Percentiles rank a stretch among this genome's conserved stretches.
Conservation (phyloP, 2,797 vertebrate species). For the Pelochelys cantorii region DNA sequence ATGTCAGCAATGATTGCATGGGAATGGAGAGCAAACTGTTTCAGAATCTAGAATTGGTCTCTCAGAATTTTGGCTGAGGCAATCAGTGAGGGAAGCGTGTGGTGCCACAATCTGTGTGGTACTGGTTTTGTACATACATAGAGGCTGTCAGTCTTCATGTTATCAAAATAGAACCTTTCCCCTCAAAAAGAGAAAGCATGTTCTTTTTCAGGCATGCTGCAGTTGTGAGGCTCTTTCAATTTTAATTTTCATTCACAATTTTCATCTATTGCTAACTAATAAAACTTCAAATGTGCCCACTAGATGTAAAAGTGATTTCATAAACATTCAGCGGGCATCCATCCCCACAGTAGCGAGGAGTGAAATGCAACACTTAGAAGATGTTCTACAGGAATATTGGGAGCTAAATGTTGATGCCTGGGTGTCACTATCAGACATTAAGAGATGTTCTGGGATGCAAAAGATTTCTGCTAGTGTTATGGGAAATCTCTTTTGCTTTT, state of each 20-base stretch:
- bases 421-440: not conserved
- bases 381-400: not conserved
- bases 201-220: not conserved
- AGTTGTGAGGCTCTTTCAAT: not conserved
- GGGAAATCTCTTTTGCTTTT: not conserved
- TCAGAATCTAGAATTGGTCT: not conserved
- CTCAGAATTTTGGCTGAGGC: rapidly evolving
- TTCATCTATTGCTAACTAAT: not conserved
- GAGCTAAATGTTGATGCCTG: not conserved
- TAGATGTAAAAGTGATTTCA: not conserved
- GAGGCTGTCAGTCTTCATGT: not conserved
- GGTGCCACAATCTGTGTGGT: not conserved
- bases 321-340: not conserved
- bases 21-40: not conserved
- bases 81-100: rapidly evolving
- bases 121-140: not conserved
- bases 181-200: not conserved
- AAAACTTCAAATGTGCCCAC: not conserved
- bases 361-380: not conserved
- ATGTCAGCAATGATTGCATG: rapidly evolving
- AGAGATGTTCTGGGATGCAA: not conserved
- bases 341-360: not conserved
- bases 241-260: not conserved
- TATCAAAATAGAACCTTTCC: not conserved
- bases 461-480: not conserved